phyloP scores from a whole-genome alignment of 2,113 vertebrate genomes.

The Tonatia bakeri region DNA sequence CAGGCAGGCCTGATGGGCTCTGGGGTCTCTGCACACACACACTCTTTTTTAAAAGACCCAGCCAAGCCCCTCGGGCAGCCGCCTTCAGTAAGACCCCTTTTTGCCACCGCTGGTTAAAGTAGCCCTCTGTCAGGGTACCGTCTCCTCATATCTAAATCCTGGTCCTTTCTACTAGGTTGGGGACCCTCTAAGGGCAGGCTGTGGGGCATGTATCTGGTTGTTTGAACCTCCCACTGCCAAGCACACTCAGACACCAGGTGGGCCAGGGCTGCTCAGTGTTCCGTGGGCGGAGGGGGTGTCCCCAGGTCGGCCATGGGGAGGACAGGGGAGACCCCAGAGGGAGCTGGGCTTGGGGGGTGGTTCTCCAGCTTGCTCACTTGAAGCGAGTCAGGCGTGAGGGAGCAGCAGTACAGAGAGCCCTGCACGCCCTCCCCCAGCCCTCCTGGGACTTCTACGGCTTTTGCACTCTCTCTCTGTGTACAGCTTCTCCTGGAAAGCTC shows the following conservation, averaged over 20 bases:
- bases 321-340: too few species aligned
- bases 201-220: fast-evolving
- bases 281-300: not conserved
- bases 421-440: not conserved
- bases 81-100: fast-evolving
- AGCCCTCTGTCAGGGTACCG: fast-evolving
- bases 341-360: not conserved
- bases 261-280: not conserved
- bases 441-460: fast-evolving
- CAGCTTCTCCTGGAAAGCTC: not conserved
- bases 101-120: not conserved
- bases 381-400: not conserved
- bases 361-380: not conserved
- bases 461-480: not conserved
- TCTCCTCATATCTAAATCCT: fast-evolving
- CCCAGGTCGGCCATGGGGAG: not conserved
- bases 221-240: not conserved
- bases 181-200: not conserved
- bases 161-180: not conserved
- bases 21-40: not conserved
- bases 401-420: not conserved
- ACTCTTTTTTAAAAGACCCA: too few species aligned
- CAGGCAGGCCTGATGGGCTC: not conserved
- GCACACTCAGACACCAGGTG: not conserved
- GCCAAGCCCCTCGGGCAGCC: not conserved